phyloP scores from a whole-genome alignment of 2,797 vertebrate species.

The Tamandua tetradactyla region DNA sequence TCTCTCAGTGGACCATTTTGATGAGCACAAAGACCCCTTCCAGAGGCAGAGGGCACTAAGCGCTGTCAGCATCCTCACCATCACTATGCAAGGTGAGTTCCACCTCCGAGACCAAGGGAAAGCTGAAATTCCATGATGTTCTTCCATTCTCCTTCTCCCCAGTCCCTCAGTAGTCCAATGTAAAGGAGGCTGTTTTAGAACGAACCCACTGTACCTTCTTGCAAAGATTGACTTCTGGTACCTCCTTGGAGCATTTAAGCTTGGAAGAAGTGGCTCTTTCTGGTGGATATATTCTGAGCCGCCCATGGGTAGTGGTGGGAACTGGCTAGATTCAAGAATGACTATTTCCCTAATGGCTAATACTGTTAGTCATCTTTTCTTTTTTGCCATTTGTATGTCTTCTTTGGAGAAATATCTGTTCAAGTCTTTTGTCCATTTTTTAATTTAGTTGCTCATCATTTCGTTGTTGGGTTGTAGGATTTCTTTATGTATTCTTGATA shows the following conservation, averaged over 20 bases:
- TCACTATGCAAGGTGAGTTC: conserved; percentile 92
- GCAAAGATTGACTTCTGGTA: not conserved
- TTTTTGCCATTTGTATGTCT: too few species aligned
- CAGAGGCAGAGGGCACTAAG: conserved; percentile 92
- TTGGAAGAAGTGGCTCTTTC: not conserved
- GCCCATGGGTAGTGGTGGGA: not conserved
- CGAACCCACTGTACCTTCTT: not conserved
- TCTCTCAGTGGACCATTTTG: conserved; percentile 86
- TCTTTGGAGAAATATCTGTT: too few species aligned
- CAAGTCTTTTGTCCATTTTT: too few species aligned
- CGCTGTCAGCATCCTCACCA: conserved; percentile 93
- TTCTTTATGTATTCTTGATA: too few species aligned
- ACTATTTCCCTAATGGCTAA: not conserved
- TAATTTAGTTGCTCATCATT: too few species aligned
- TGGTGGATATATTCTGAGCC: not conserved
- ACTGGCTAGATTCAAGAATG: not conserved
- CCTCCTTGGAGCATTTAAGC: not conserved
- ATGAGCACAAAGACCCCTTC: conserved; percentile 79
- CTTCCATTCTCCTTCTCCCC: not conserved
- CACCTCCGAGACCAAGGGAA: not conserved
- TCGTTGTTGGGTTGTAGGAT: too few species aligned
- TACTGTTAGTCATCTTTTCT: too few species aligned
- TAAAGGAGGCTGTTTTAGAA: not conserved
- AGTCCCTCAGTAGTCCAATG: not conserved
- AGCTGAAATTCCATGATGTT: not conserved